phyloP scores from a whole-genome alignment of 2,888 invertebrate species.

The Parasteatoda lunata region DNA sequence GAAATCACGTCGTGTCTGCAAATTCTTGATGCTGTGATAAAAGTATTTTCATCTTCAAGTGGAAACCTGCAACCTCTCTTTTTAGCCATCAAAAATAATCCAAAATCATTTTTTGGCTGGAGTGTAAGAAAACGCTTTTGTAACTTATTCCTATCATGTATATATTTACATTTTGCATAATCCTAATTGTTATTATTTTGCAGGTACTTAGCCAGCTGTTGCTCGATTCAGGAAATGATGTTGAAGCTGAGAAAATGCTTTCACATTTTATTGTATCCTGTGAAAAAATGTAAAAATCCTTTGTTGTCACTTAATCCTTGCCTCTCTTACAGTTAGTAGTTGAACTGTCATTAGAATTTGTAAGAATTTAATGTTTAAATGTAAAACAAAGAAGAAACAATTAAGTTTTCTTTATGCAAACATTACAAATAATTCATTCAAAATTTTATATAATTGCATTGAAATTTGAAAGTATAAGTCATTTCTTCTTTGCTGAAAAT shows the following conservation, averaged over 20 bases:
- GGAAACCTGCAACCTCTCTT: constrained; percentile 46
- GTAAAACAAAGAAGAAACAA: no score
- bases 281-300: constrained; percentile 46
- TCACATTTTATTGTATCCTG: constrained; percentile 40
- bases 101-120: constrained; percentile 52
- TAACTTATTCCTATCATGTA: not conserved
- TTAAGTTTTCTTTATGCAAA: no score
- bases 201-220: constrained; percentile 45
- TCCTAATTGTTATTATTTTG: not conserved
- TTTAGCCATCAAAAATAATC: constrained; percentile 54
- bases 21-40: constrained; percentile 47
- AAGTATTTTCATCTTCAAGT: constrained; percentile 38
- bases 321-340: no score
- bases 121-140: constrained; percentile 23
- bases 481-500: no score
- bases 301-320: no score
- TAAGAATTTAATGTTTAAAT: no score
- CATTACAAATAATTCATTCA: no score
- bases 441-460: no score
- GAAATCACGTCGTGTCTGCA: constrained; percentile 44
- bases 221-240: constrained; percentile 37
- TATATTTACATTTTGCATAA: not conserved
- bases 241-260: constrained; percentile 55
- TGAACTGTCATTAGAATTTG: no score
- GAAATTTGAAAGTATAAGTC: no score